Percentiles rank a stretch among this genome's conserved stretches.
Evolutionary conservation across 2,888 invertebrate genomes (phyloP).

Genomic region (Acronicta leporina): DNA sequence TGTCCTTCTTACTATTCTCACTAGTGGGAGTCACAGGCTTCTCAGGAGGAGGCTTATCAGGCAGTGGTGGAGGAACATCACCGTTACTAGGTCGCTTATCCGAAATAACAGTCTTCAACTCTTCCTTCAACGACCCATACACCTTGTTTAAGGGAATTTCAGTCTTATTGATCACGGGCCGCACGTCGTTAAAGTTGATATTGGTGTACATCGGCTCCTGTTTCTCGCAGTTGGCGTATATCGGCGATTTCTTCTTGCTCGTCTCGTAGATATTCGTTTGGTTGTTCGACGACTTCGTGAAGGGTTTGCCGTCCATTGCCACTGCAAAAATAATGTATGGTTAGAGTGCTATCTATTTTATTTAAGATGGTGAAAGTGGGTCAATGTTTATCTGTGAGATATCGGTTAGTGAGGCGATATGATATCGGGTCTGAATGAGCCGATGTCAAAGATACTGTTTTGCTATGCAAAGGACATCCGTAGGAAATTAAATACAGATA

Average conservation of each 20-base stretch:
- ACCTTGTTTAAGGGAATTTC: slow-evolving; percentile 72
- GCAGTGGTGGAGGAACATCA: slow-evolving; percentile 76
- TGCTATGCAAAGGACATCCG: not conserved
- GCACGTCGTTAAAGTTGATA: slow-evolving; percentile 73
- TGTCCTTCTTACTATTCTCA: slow-evolving; percentile 77
- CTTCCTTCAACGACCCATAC: slow-evolving; percentile 77
- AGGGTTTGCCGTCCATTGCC: slow-evolving; percentile 83
- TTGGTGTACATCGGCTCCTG: slow-evolving; percentile 77
- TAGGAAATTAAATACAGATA: not conserved
- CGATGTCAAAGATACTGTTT: slow-evolving; percentile 17
- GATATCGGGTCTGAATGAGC: slow-evolving; percentile 4
- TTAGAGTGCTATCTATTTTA: slow-evolving; percentile 3
- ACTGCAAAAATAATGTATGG: slow-evolving; percentile 66
- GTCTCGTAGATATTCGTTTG: slow-evolving; percentile 73
- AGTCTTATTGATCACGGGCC: slow-evolving; percentile 72
- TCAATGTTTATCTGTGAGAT: slow-evolving; percentile 32
- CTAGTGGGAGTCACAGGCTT: slow-evolving; percentile 78
- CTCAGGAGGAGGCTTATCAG: slow-evolving; percentile 75
- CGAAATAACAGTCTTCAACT: slow-evolving; percentile 77
- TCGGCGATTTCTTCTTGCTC: slow-evolving; percentile 71
- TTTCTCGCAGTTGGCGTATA: slow-evolving; percentile 80
- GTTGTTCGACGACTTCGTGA: slow-evolving; percentile 68
- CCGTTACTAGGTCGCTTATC: slow-evolving; percentile 78
- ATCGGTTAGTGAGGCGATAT: slow-evolving; percentile 17
- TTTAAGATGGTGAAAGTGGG: slow-evolving; percentile 30